Conservation (phyloP, 2,888 invertebrate species). For the Phengaris arion region DNA sequence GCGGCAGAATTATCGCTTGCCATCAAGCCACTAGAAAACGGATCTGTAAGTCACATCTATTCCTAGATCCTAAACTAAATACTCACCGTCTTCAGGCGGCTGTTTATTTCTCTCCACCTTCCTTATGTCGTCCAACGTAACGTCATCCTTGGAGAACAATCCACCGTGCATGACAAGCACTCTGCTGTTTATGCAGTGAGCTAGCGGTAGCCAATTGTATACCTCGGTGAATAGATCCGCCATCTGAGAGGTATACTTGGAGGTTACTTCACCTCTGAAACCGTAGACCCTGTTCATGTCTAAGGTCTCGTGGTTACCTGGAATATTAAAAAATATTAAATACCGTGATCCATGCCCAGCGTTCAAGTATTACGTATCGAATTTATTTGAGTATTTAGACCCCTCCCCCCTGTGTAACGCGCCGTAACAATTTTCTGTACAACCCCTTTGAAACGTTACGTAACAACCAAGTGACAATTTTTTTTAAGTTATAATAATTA, state of each 20-base stretch:
- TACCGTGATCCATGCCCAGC: too few relatives aligned
- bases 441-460: too few relatives aligned
- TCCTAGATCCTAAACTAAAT: too few relatives aligned
- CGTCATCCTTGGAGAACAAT: slow-evolving; percentile 94
- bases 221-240: slow-evolving; percentile 98
- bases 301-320: slow-evolving; percentile 98
- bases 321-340: background rate
- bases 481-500: too few relatives aligned
- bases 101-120: slow-evolving; percentile 95
- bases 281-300: slow-evolving; percentile 99
- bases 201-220: slow-evolving; percentile 97
- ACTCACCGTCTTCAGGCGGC: slow-evolving; percentile 94
- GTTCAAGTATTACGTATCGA: too few relatives aligned
- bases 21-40: too few relatives aligned
- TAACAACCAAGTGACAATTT: too few relatives aligned
- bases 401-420: too few relatives aligned
- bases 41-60: too few relatives aligned
- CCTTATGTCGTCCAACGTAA: slow-evolving; percentile 95
- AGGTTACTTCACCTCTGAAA: slow-evolving; percentile 98
- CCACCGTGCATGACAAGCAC: slow-evolving; percentile 98
- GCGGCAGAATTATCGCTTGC: too few relatives aligned
- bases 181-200: slow-evolving; percentile 93
- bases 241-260: slow-evolving; percentile 97
- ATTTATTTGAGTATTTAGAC: too few relatives aligned
- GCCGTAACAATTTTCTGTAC: too few relatives aligned